These are phyloP conservation scores for Podotricha telesiphe DNA, from an alignment of 2,888 invertebrate genomes.

Conservation along the genomic window DNA sequence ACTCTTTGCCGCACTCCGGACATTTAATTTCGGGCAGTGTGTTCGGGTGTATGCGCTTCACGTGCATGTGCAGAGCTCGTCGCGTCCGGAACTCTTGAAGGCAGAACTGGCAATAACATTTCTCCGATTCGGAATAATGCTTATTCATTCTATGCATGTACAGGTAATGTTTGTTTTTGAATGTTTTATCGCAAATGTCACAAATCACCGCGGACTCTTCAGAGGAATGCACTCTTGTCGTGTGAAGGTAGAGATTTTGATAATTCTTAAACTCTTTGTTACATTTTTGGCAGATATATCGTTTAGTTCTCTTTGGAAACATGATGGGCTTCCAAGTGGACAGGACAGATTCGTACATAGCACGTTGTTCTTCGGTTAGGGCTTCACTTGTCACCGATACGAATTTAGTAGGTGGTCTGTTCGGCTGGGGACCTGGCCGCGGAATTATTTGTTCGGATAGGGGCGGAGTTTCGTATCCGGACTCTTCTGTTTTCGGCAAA, in stretches of 20 bases:
- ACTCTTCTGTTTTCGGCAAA: constrained; percentile 30
- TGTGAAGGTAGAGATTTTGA: constrained; percentile 73
- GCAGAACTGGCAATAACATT: constrained; percentile 74
- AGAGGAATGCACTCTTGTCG: constrained; percentile 72
- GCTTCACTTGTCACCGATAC: constrained; percentile 68
- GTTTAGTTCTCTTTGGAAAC: constrained; percentile 65
- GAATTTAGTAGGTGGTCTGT: constrained; percentile 50
- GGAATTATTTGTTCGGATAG: constrained; percentile 39
- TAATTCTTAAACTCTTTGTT: constrained; percentile 77
- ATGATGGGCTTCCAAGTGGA: constrained; percentile 73
- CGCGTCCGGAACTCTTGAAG: constrained; percentile 73
- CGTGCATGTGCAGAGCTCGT: constrained; percentile 72
- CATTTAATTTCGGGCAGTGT: constrained; percentile 75
- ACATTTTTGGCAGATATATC: constrained; percentile 73
- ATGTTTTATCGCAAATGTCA: constrained; percentile 72
- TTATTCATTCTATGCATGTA: constrained; percentile 81
- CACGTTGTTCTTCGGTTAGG: constrained; percentile 69
- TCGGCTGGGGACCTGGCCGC: constrained; percentile 43
- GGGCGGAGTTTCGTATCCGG: not conserved
- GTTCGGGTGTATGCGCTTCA: constrained; percentile 69
- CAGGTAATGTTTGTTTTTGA: constrained; percentile 77
- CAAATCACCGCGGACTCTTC: constrained; percentile 74
- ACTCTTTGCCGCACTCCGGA: constrained; percentile 69
- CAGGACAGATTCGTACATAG: constrained; percentile 77
- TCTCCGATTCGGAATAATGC: constrained; percentile 74